These are phyloP conservation scores for Reticulitermes speratus DNA, from an alignment of 1,140 invertebrate genomes.

Conservation along the genomic window DNA sequence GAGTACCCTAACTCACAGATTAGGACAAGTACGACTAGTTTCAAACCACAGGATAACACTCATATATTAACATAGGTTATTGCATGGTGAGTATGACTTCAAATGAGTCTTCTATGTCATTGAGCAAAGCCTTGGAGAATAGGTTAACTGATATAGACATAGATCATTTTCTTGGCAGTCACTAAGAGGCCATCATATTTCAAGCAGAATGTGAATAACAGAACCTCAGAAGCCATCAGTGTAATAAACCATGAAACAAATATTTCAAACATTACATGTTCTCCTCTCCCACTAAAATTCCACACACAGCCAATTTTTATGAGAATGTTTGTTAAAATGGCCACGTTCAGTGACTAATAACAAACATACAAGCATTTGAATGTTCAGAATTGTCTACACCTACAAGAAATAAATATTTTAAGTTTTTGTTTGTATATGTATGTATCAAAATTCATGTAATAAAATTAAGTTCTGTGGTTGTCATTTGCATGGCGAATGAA, in stretches of 20 bases:
- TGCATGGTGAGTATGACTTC: not conserved
- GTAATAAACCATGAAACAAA: not conserved
- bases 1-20: not conserved
- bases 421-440: conserved; percentile 1
- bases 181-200: not conserved
- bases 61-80: not conserved
- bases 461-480: conserved; percentile 24
- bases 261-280: not conserved
- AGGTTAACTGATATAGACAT: not conserved
- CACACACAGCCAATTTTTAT: not conserved
- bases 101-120: not conserved
- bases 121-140: not conserved
- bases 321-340: not conserved
- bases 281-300: not conserved
- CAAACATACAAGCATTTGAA: not conserved
- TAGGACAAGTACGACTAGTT: not conserved
- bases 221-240: not conserved
- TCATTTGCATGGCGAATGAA: conserved; percentile 12
- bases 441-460: conserved; percentile 8
- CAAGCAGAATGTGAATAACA: not conserved
- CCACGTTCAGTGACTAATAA: not conserved
- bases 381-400: not conserved
- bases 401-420: not conserved
- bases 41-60: not conserved
- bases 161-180: not conserved